Conservation (phyloP, 2,888 invertebrate genomes). For the Ecliptopera silaceata region DNA sequence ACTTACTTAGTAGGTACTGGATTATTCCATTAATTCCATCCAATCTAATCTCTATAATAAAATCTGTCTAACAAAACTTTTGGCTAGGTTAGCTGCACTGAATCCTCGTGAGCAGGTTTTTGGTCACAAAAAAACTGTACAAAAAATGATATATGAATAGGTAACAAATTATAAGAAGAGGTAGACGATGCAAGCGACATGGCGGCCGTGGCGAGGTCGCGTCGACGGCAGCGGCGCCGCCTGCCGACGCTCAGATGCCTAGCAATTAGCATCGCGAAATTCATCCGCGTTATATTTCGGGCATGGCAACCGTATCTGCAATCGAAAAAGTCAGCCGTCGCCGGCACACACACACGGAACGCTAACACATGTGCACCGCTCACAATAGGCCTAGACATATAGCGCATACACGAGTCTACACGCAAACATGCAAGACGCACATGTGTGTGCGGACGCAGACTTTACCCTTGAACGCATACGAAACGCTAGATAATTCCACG, state of each 20-base stretch:
- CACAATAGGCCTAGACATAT: constrained; percentile 68
- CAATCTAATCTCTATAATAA: constrained; percentile 1
- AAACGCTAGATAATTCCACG: constrained; percentile 70
- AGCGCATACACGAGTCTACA: constrained; percentile 51
- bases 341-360: constrained; percentile 61
- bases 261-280: constrained; percentile 69
- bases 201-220: constrained; percentile 23
- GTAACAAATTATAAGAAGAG: constrained; percentile 29
- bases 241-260: constrained; percentile 52
- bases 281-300: constrained; percentile 77
- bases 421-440: constrained; percentile 51
- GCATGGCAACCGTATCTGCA: constrained; percentile 78
- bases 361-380: constrained; percentile 53
- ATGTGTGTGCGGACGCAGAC: constrained; percentile 70
- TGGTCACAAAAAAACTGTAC: constrained; percentile 24
- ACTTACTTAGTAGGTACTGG: not conserved
- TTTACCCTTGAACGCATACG: constrained; percentile 79
- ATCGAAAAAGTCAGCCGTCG: constrained; percentile 74
- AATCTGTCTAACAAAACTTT: constrained; percentile 32
- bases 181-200: constrained; percentile 32
- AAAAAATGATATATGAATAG: constrained; percentile 31
- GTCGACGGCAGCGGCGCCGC: constrained; percentile 42
- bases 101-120: constrained; percentile 35
- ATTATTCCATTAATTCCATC: not conserved
- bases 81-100: constrained; percentile 25